Evolutionary conservation across 2,888 invertebrate genomes (phyloP), one percentile per base, ranked within the genome.

Genomic region (Drosophila melanocephala): DNA sequence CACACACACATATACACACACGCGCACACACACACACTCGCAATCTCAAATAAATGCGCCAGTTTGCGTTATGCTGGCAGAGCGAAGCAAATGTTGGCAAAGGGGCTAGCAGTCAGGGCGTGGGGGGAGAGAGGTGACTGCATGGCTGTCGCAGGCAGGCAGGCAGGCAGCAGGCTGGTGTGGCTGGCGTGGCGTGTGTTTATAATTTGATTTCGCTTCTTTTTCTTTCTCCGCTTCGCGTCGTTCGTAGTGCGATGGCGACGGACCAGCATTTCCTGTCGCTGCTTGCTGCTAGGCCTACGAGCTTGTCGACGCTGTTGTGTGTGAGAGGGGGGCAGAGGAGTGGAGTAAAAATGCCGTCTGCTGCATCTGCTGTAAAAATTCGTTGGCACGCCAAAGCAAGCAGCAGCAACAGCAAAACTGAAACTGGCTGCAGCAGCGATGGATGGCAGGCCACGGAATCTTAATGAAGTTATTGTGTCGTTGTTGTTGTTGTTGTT

Each of bases 391-490:
- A 77, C 63, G 72, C 75, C 72, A 80, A 69, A 71, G 30, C 64
- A 71, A 71, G 67, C 39, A 57, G 50, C 44, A 50, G 37, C 59
- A 56, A 50, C 65, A 58, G 42, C 63, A 67, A 52, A 51, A 50
- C 76, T 65, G 28, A 70, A 70, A 74, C 72, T 69, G 65, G 63
- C 70, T 58, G 72, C 75, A 70, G 69, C 75, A 72, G 66, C 79
- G 32, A 58, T 47, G 68, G 66, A 70, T 64, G 67, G 71, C 77
- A 74, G 67, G 79, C 81, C 74, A 79, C 68, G 86, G 87, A 87
- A 87, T 87, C 86, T 87, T 87, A 89, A 87, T 89, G 87, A 88
- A 88, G 87, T 88, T 87, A 87, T 87, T 88, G 87, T 88, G 77
- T 84, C 77, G 81, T 55, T 51, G 72, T 66, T 77, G 65, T 57